Conservation (phyloP, 2,113 vertebrate genomes). For the Vireo altiloquus region DNA sequence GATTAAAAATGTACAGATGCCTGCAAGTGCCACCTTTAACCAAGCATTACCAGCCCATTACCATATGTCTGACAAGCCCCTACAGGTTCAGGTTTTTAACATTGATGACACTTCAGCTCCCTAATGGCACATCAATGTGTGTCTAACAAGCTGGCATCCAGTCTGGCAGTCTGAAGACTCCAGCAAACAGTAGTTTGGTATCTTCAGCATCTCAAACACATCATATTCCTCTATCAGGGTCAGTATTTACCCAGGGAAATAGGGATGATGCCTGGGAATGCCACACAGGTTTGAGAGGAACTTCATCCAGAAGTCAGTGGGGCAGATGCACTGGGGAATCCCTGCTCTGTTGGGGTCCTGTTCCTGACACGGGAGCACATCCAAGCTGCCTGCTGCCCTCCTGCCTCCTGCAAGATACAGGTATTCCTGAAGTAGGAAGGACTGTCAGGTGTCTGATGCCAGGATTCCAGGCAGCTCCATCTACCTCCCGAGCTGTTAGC, state of each 20-base stretch:
- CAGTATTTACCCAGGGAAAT: neutral
- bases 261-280: neutral
- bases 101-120: neutral
- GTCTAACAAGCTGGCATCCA: neutral
- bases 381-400: neutral
- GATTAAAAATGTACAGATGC: neutral
- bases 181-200: neutral
- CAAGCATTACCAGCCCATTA: neutral
- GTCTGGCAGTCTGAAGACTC: neutral
- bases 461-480: neutral
- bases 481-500: neutral
- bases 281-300: neutral
- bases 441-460: neutral
- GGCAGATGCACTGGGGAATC: neutral
- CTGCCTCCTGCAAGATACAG: neutral
- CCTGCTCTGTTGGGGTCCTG: neutral
- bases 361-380: neutral
- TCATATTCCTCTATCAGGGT: neutral
- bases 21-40: neutral
- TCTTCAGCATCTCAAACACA: neutral
- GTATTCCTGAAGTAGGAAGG: neutral
- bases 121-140: neutral
- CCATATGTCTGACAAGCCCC: neutral
- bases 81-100: neutral
- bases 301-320: neutral